phyloP scores from a whole-genome alignment of 1,140 invertebrate species.

The Apis cerana region DNA sequence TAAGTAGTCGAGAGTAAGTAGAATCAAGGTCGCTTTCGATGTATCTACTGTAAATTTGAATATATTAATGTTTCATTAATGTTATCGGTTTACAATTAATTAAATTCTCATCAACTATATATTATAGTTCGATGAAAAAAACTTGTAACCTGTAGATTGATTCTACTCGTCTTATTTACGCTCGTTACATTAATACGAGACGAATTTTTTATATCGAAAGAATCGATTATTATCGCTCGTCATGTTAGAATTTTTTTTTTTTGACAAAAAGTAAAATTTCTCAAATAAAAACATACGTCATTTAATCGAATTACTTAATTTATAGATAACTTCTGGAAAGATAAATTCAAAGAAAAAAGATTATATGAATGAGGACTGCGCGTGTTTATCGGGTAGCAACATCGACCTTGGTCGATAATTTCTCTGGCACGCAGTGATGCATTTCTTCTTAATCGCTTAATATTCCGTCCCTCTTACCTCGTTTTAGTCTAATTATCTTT shows the following conservation, averaged over 20 bases:
- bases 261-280: conserved; percentile 11
- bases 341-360: background rate
- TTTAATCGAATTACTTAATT: background rate
- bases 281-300: background rate
- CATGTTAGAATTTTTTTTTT: no score
- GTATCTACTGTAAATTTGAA: background rate
- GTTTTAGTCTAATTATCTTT: conserved; percentile 46
- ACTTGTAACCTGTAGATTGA: no score
- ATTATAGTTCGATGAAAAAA: background rate
- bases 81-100: conserved; percentile 4
- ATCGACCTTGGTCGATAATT: conserved; percentile 35
- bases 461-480: conserved; percentile 30
- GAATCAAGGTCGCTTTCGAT: conserved; percentile 39
- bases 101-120: conserved; percentile 16
- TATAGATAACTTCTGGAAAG: no score
- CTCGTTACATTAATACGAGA: no score
- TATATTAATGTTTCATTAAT: no score
- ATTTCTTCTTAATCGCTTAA: conserved; percentile 34
- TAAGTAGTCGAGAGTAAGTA: background rate
- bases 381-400: background rate
- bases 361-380: background rate
- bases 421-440: conserved; percentile 7
- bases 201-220: no score
- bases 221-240: background rate
- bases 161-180: background rate